Percentiles rank a stretch among this genome's conserved stretches.
These are phyloP conservation scores for Drosophila aldrichi DNA, from an alignment of 2,888 invertebrate species.

Conservation along the genomic window DNA sequence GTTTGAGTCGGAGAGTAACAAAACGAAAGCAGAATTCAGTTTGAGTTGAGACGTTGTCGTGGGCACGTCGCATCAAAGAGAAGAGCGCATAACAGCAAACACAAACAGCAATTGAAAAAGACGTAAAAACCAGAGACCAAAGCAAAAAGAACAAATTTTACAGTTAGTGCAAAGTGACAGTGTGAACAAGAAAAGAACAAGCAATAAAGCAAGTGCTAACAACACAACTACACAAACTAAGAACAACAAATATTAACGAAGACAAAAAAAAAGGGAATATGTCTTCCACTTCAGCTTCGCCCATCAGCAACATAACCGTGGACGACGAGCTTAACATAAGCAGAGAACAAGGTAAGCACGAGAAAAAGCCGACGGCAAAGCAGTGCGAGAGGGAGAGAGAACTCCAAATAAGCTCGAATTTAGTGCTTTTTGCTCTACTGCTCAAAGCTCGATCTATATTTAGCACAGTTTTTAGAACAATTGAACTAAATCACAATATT, in stretches of 20 bases:
- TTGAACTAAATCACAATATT: conserved; percentile 10
- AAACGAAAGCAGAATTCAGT: conserved; percentile 76
- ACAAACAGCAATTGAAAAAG: conserved; percentile 25
- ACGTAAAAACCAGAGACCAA: conserved; percentile 55
- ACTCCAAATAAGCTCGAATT: neutral
- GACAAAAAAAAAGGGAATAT: conserved; percentile 72
- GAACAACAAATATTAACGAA: conserved; percentile 22
- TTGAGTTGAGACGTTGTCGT: conserved; percentile 80
- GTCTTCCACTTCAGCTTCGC: conserved; percentile 85
- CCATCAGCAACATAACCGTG: conserved; percentile 85
- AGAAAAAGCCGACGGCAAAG: conserved; percentile 59
- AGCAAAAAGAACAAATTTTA: conserved; percentile 27
- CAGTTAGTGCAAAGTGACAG: conserved; percentile 48
- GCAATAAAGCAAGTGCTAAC: conserved; percentile 33
- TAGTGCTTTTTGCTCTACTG: neutral
- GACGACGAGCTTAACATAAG: conserved; percentile 84
- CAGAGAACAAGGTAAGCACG: conserved; percentile 84
- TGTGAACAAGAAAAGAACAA: conserved; percentile 26
- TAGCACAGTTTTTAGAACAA: neutral
- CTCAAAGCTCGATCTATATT: neutral
- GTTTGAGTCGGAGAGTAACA: conserved; percentile 81
- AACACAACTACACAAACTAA: conserved; percentile 24
- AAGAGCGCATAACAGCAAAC: conserved; percentile 41
- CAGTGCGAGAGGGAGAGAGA: conserved; percentile 2
- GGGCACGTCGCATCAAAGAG: conserved; percentile 69